A percentile compares a stretch with the other conserved stretches of the same genome.
phyloP scores from a whole-genome alignment of 2,888 invertebrate species.

The Morpho helenor region DNA sequence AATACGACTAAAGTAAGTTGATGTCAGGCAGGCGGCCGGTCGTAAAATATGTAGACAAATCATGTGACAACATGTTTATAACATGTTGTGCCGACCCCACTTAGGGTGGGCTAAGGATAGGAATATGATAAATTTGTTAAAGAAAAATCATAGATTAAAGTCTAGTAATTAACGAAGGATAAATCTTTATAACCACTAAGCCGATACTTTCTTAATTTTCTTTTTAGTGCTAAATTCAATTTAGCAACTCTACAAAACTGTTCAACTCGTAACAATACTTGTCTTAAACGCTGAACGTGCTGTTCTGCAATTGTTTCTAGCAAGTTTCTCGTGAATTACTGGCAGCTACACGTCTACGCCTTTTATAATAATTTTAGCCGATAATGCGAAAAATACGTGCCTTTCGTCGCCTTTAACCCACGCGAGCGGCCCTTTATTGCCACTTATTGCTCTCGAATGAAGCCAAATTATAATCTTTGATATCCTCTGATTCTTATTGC shows the following conservation, averaged over 20 bases:
- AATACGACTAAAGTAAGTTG: too few relatives aligned
- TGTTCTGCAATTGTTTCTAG: slow-evolving; percentile 33
- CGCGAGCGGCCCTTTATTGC: slow-evolving; percentile 65
- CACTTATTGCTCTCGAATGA: slow-evolving; percentile 63
- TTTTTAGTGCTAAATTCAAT: neutral
- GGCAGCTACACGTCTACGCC: slow-evolving; percentile 64
- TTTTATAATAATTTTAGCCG: slow-evolving; percentile 73
- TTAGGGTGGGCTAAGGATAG: too few relatives aligned
- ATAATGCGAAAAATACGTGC: slow-evolving; percentile 77
- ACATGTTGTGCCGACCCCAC: too few relatives aligned
- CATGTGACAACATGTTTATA: too few relatives aligned
- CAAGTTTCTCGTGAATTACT: slow-evolving; percentile 41
- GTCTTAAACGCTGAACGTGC: slow-evolving; percentile 40
- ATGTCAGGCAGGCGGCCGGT: too few relatives aligned
- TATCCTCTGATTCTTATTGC: slow-evolving; percentile 44
- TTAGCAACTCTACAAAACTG: neutral
- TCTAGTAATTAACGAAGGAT: too few relatives aligned
- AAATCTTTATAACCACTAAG: too few relatives aligned
- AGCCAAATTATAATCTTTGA: slow-evolving; percentile 60
- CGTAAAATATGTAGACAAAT: too few relatives aligned
- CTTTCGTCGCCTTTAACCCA: slow-evolving; percentile 54
- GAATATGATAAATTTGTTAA: too few relatives aligned
- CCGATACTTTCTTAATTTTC: too few relatives aligned
- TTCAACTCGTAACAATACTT: slow-evolving; percentile 16
- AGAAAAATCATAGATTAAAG: too few relatives aligned